phyloP scores from a whole-genome alignment of 2,113 vertebrate species.

The Bubalus kerabau region DNA sequence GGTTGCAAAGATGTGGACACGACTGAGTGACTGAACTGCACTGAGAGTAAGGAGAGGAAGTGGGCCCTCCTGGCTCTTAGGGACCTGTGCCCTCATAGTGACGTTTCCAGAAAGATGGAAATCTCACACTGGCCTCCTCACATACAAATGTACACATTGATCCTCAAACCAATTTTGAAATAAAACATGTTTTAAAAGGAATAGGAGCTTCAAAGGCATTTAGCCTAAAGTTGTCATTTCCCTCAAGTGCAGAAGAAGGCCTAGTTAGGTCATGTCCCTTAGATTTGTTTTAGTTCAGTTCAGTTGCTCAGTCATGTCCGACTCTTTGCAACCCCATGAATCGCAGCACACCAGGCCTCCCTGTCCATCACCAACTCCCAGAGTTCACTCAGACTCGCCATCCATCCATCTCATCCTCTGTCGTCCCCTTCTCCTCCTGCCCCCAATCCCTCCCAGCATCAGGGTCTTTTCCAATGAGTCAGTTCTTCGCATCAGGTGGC shows the following conservation, averaged over 20 bases:
- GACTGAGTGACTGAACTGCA: neutral
- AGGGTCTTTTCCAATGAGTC: neutral
- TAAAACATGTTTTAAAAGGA: neutral
- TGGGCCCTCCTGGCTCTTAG: neutral
- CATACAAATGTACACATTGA: neutral
- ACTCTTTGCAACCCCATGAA: neutral
- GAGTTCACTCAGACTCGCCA: neutral
- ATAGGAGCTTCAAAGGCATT: neutral
- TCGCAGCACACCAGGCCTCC: neutral
- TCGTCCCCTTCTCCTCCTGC: neutral
- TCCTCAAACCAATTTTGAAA: neutral
- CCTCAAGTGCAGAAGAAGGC: neutral
- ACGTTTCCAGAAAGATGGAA: neutral
- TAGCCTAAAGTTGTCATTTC: neutral
- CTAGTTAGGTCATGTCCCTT: neutral
- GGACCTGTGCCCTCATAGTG: neutral
- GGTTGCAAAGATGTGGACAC: neutral
- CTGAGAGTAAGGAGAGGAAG: neutral
- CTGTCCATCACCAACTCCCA: neutral
- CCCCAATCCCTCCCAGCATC: neutral
- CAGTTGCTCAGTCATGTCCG: neutral
- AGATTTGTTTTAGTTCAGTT: neutral
- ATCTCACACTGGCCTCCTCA: rapidly evolving
- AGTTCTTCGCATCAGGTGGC: neutral
- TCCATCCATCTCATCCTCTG: neutral